Evolutionary conservation across 2,797 vertebrate species (phyloP).

Genomic region (Gymnodraco acuticeps): DNA sequence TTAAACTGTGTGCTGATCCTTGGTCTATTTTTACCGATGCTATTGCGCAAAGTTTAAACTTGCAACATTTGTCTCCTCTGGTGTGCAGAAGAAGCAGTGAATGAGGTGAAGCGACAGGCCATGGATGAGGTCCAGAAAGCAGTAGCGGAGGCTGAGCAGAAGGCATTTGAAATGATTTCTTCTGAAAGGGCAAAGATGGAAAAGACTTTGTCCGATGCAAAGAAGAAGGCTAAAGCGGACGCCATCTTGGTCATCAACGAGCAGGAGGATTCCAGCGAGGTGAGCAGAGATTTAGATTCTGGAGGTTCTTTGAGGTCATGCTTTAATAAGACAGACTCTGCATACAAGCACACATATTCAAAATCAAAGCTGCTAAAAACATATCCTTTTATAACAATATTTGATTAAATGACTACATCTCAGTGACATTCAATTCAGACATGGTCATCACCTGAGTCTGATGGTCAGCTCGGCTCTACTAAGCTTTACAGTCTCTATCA

Average conservation of each 20-base stretch:
- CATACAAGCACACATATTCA: neutral
- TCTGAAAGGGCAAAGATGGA: conserved; percentile 97
- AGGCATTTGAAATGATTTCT: conserved; percentile 98
- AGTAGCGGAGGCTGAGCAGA: conserved; percentile 96
- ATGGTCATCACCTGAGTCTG: neutral
- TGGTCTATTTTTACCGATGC: neutral
- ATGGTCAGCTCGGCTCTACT: neutral
- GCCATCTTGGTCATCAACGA: conserved; percentile 96
- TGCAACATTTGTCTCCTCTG: neutral
- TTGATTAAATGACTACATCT: neutral
- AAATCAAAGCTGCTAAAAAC: neutral
- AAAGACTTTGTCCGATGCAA: conserved; percentile 95
- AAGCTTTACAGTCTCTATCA: neutral
- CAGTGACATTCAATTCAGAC: neutral
- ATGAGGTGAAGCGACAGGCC: conserved; percentile 98
- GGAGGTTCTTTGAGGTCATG: neutral
- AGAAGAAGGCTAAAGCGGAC: conserved; percentile 95
- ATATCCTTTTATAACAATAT: neutral
- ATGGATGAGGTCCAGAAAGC: conserved; percentile 99
- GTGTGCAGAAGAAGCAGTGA: conserved; percentile 95
- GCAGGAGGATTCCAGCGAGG: conserved; percentile 98
- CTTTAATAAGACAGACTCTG: neutral
- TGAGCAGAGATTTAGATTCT: conserved; percentile 65
- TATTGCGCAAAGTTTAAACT: neutral
- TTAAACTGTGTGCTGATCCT: neutral